These are phyloP conservation scores for Cremastinae sp. DNA, from an alignment of 2,888 invertebrate species.

Conservation along the genomic window DNA sequence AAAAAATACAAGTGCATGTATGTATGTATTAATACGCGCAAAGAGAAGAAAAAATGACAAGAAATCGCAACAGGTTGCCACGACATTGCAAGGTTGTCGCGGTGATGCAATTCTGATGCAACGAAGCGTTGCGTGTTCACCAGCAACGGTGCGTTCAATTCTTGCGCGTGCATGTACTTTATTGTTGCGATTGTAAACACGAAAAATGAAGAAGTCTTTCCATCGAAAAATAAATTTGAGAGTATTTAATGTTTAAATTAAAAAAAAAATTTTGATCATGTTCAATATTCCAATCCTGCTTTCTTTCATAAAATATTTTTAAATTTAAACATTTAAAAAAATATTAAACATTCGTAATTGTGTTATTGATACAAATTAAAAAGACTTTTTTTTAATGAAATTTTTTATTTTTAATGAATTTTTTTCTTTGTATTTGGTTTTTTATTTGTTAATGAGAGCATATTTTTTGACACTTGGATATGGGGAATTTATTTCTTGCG, in stretches of 20 bases:
- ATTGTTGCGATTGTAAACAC: constrained; percentile 30
- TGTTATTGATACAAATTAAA: too few relatives aligned
- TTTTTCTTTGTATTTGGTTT: neutral
- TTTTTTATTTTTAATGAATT: neutral
- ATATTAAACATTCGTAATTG: too few relatives aligned
- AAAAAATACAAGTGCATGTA: constrained; percentile 4
- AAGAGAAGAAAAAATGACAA: constrained; percentile 27
- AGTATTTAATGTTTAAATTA: neutral
- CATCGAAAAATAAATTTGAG: neutral
- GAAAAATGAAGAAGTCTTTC: constrained; percentile 6
- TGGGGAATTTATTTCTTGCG: too few relatives aligned
- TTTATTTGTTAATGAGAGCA: too few relatives aligned
- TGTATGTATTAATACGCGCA: neutral
- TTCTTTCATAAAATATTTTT: too few relatives aligned
- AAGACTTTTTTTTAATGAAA: neutral
- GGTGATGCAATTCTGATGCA: constrained; percentile 67
- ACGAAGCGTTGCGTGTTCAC: constrained; percentile 47
- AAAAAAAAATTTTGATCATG: too few relatives aligned
- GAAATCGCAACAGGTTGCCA: constrained; percentile 57
- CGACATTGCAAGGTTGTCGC: constrained; percentile 70
- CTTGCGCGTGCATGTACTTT: constrained; percentile 14
- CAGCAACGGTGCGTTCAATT: constrained; percentile 47
- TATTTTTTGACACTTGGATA: too few relatives aligned
- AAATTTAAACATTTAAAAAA: too few relatives aligned
- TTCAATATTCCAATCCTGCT: too few relatives aligned